These are phyloP conservation scores for Drosophila pseudotakahashii DNA, from an alignment of 2,888 invertebrate species.

Conservation along the genomic window DNA sequence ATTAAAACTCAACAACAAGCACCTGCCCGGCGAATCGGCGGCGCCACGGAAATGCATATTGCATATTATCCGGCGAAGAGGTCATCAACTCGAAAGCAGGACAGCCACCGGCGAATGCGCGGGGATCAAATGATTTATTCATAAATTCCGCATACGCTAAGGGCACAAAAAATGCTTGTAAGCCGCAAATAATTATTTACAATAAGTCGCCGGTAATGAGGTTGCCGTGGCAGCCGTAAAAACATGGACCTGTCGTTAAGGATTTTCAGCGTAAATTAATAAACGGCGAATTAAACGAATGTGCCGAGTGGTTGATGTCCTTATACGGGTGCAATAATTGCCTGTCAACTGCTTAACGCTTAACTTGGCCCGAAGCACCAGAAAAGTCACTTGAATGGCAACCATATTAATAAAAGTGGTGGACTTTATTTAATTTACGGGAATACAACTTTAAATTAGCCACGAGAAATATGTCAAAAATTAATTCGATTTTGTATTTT, in stretches of 20 bases:
- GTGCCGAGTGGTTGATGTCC: conserved; percentile 23
- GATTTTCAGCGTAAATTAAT: conserved; percentile 53
- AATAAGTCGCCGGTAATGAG: conserved; percentile 48
- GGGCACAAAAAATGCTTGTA: conserved; percentile 41
- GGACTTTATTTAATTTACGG: neutral
- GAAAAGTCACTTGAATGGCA: neutral
- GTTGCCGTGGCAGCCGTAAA: conserved; percentile 39
- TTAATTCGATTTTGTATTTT: neutral
- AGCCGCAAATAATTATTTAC: conserved; percentile 52
- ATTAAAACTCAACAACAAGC: conserved; percentile 68
- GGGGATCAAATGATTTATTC: conserved; percentile 61
- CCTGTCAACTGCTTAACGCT: conserved; percentile 27
- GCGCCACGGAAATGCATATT: conserved; percentile 46
- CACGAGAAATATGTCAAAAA: conserved; percentile 15
- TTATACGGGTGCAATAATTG: conserved; percentile 21
- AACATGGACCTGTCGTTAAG: conserved; percentile 22
- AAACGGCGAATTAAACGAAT: conserved; percentile 44
- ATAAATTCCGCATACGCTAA: conserved; percentile 52
- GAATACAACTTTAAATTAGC: neutral
- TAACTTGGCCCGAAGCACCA: neutral
- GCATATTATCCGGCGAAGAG: conserved; percentile 44
- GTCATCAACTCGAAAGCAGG: conserved; percentile 10
- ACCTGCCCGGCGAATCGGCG: conserved; percentile 24
- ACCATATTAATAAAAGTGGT: neutral
- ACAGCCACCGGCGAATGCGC: conserved; percentile 14